Evolutionary conservation across 2,888 invertebrate genomes (phyloP).

Genomic region (Hetaerina titia): DNA sequence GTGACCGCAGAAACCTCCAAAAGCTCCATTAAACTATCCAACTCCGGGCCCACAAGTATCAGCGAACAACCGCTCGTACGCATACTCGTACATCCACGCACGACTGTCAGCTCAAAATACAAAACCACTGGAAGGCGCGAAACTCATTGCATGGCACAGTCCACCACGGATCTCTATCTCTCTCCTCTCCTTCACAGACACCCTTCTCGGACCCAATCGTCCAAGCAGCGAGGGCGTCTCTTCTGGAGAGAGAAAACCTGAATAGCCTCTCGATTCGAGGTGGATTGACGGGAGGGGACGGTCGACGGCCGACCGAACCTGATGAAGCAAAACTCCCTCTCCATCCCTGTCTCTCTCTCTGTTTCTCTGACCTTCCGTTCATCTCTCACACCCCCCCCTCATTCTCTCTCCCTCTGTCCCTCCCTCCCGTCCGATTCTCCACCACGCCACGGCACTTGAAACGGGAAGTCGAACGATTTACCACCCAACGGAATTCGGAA

Average conservation of each 20-base stretch:
- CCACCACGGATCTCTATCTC: not conserved
- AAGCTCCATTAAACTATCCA: not conserved
- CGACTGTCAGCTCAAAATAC: too few species aligned
- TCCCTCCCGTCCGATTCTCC: not conserved
- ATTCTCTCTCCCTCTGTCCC: not conserved
- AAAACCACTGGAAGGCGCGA: not conserved
- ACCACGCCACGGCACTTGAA: not conserved
- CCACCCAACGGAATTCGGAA: not conserved
- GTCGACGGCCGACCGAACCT: not conserved
- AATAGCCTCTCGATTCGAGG: not conserved
- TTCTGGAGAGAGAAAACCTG: not conserved
- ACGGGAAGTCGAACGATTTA: not conserved
- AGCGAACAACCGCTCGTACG: too few species aligned
- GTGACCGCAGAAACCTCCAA: not conserved
- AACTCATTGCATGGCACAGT: not conserved
- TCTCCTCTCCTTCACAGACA: not conserved
- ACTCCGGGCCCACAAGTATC: too few species aligned
- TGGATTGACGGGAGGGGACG: not conserved
- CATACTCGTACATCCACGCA: too few species aligned
- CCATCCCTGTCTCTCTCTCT: not conserved
- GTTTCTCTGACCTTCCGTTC: too few species aligned
- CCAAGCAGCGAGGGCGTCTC: not conserved
- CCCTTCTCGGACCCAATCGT: not conserved
- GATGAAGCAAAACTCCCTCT: not conserved
- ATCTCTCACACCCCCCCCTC: not conserved